These are phyloP conservation scores for Andrena bucephala DNA, from an alignment of 2,888 invertebrate genomes.

Conservation along the genomic window DNA sequence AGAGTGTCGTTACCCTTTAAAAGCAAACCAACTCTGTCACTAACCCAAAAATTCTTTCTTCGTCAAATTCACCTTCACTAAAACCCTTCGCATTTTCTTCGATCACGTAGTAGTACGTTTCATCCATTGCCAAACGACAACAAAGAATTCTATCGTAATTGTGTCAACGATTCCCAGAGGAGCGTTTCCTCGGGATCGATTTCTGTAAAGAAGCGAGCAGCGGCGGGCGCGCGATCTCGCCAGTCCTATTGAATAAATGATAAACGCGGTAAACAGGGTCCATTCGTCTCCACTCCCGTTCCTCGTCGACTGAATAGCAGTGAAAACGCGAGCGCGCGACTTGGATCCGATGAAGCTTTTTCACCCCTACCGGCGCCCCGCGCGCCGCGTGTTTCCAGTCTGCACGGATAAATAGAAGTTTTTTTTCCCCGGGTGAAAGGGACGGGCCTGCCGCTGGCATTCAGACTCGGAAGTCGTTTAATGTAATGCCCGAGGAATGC, in stretches of 20 bases:
- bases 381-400: slow-evolving; percentile 41
- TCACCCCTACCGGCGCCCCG: neutral
- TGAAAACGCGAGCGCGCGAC: slow-evolving; percentile 25
- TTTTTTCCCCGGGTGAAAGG: slow-evolving; percentile 38
- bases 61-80: too few relatives aligned
- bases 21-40: too few relatives aligned
- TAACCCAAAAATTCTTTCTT: too few relatives aligned
- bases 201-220: slow-evolving; percentile 32
- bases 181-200: slow-evolving; percentile 16
- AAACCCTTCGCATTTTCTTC: neutral
- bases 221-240: slow-evolving; percentile 41
- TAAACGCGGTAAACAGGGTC: slow-evolving; percentile 60
- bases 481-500: slow-evolving; percentile 56
- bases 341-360: slow-evolving; percentile 19
- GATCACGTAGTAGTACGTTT: neutral
- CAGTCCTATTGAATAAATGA: slow-evolving; percentile 60
- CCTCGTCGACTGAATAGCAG: slow-evolving; percentile 52
- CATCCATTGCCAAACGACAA: neutral
- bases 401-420: slow-evolving; percentile 64
- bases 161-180: slow-evolving; percentile 41
- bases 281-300: slow-evolving; percentile 38
- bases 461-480: slow-evolving; percentile 60
- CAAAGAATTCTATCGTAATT: slow-evolving; percentile 9
- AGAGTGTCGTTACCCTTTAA: too few relatives aligned
- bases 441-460: slow-evolving; percentile 36